Percentiles rank a stretch among this genome's conserved stretches.
These are phyloP conservation scores for Phycodurus eques DNA, from an alignment of 2,113 vertebrate species.

Conservation along the genomic window DNA sequence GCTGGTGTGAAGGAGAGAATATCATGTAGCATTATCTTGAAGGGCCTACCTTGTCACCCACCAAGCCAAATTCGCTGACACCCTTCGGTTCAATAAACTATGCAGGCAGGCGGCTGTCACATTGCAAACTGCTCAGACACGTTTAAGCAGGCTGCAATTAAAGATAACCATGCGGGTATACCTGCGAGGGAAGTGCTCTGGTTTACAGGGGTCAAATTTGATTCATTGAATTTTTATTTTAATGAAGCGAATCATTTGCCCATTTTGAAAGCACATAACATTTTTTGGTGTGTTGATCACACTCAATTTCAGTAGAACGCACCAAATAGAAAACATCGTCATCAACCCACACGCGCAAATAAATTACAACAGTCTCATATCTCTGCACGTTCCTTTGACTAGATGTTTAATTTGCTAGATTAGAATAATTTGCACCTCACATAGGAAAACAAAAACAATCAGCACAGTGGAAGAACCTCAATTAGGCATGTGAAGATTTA, in stretches of 20 bases:
- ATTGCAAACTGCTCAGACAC: background rate
- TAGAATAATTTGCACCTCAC: constrained; percentile 53
- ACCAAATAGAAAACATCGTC: background rate
- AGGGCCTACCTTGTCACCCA: constrained; percentile 64
- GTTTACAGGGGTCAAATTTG: constrained; percentile 7
- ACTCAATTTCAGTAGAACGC: background rate
- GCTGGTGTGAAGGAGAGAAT: constrained; percentile 51
- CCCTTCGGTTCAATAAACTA: constrained; percentile 71
- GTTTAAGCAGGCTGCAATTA: constrained; percentile 10
- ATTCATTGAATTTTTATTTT: background rate
- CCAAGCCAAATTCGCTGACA: constrained; percentile 61
- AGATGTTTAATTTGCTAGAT: constrained; percentile 54
- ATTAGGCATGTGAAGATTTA: constrained; percentile 55
- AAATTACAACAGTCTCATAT: constrained; percentile 20
- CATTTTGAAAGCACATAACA: background rate
- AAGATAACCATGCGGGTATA: constrained; percentile 6
- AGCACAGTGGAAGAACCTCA: constrained; percentile 44
- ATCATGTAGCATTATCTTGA: constrained; percentile 66
- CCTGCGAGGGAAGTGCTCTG: background rate
- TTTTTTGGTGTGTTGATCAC: too few species aligned
- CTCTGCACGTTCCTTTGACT: constrained; percentile 41
- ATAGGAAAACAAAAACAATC: constrained; percentile 47
- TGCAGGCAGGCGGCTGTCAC: constrained; percentile 19
- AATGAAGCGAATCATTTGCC: background rate
- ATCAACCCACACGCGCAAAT: background rate